phyloP scores from a whole-genome alignment of 2,113 vertebrate species.

The Laterallus jamaicensis region DNA sequence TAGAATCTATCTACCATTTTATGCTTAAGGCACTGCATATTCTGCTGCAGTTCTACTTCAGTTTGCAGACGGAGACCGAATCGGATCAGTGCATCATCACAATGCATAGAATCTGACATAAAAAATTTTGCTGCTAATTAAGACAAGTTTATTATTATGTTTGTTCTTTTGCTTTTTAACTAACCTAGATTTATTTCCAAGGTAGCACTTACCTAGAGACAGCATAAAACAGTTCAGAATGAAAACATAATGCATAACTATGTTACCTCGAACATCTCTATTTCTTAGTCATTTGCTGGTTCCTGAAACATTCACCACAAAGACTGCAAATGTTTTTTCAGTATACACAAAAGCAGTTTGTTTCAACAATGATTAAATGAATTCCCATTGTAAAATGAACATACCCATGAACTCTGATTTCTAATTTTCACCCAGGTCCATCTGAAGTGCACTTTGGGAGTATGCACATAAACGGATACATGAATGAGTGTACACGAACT shows the following conservation, averaged over 20 bases:
- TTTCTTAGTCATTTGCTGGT: neutral
- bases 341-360: neutral
- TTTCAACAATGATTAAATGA: neutral
- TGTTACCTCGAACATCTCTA: neutral
- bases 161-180: neutral
- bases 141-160: neutral
- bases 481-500: neutral
- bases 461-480: neutral
- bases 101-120: neutral
- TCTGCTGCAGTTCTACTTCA: neutral
- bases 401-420: neutral
- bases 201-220: neutral
- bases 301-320: neutral
- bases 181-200: neutral
- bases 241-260: neutral
- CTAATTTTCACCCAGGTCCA: neutral
- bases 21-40: neutral
- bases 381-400: neutral
- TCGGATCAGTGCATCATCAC: neutral
- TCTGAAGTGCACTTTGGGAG: neutral
- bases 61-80: neutral
- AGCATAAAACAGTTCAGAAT: neutral
- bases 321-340: neutral
- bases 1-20: neutral
- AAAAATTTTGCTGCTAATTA: neutral